These are phyloP conservation scores for Spodoptera littoralis DNA, from an alignment of 2,888 invertebrate genomes.

Conservation along the genomic window DNA sequence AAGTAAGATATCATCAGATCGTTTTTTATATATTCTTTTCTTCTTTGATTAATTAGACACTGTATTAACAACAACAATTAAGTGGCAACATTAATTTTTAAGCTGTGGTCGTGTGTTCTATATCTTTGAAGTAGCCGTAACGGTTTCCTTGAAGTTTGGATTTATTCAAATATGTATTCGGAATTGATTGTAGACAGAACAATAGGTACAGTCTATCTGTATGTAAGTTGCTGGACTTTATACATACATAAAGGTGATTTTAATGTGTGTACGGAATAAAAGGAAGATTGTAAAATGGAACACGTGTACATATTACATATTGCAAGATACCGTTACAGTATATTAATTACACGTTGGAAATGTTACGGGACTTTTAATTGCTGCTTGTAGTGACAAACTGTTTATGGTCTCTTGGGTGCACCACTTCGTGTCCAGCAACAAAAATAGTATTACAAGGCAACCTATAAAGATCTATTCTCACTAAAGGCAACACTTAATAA, in stretches of 20 bases:
- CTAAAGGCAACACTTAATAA: slow-evolving; percentile 5
- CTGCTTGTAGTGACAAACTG: slow-evolving; percentile 38
- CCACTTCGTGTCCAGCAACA: slow-evolving; percentile 43
- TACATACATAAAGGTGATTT: slow-evolving; percentile 5
- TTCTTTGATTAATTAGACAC: slow-evolving; percentile 53
- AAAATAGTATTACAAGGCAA: slow-evolving; percentile 24
- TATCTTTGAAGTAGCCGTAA: slow-evolving; percentile 22
- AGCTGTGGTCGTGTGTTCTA: slow-evolving; percentile 51
- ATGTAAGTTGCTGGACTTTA: slow-evolving; percentile 17
- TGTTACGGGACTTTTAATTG: slow-evolving; percentile 42
- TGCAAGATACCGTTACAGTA: slow-evolving; percentile 34
- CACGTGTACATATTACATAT: slow-evolving; percentile 30
- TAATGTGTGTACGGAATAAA: slow-evolving; percentile 7
- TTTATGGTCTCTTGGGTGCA: slow-evolving; percentile 42
- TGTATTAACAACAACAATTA: slow-evolving; percentile 63
- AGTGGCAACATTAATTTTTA: slow-evolving; percentile 53
- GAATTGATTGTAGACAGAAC: slow-evolving; percentile 14
- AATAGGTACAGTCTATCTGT: not conserved
- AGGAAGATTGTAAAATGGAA: slow-evolving; percentile 27
- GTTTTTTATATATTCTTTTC: slow-evolving; percentile 39
- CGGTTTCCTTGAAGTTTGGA: slow-evolving; percentile 15
- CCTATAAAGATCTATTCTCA: slow-evolving; percentile 20
- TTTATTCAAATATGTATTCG: slow-evolving; percentile 2
- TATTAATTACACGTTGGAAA: slow-evolving; percentile 42
- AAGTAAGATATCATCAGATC: slow-evolving; percentile 59